phyloP scores from a whole-genome alignment of 2,888 invertebrate genomes.

The Tyria jacobaeae region DNA sequence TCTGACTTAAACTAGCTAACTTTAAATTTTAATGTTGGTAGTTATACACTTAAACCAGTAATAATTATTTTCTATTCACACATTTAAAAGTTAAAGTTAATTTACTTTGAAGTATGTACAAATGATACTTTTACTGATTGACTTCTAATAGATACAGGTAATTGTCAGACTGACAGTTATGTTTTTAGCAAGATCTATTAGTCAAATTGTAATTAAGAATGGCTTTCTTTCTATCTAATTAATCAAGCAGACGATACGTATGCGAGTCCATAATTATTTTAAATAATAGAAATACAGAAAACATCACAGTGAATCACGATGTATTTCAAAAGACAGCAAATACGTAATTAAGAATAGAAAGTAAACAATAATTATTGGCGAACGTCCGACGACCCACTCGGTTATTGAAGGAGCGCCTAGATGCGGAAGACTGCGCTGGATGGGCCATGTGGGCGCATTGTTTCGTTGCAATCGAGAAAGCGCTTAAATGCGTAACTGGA shows the following conservation, averaged over 20 bases:
- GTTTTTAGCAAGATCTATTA: slow-evolving; percentile 20
- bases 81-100: slow-evolving; percentile 27
- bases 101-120: slow-evolving; percentile 23
- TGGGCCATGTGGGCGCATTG: slow-evolving; percentile 70
- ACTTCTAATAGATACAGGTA: slow-evolving; percentile 24
- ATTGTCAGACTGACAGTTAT: slow-evolving; percentile 19
- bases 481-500: slow-evolving; percentile 31
- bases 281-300: slow-evolving; percentile 21
- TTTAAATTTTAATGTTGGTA: slow-evolving; percentile 33
- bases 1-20: slow-evolving; percentile 4
- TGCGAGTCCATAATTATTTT: slow-evolving; percentile 10
- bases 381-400: slow-evolving; percentile 72
- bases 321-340: slow-evolving; percentile 55
- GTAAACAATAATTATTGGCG: slow-evolving; percentile 77
- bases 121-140: slow-evolving; percentile 41
- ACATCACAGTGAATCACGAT: slow-evolving; percentile 55
- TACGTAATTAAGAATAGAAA: slow-evolving; percentile 78
- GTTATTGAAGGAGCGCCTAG: slow-evolving; percentile 62
- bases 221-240: slow-evolving; percentile 12
- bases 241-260: slow-evolving; percentile 3
- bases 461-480: slow-evolving; percentile 51
- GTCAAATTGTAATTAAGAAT: slow-evolving; percentile 13
- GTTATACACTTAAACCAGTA: slow-evolving; percentile 33
- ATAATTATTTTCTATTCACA: slow-evolving; percentile 40
- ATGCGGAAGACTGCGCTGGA: slow-evolving; percentile 70